phyloP scores from a whole-genome alignment of 2,797 vertebrate species.

The Decapterus maruadsi region DNA sequence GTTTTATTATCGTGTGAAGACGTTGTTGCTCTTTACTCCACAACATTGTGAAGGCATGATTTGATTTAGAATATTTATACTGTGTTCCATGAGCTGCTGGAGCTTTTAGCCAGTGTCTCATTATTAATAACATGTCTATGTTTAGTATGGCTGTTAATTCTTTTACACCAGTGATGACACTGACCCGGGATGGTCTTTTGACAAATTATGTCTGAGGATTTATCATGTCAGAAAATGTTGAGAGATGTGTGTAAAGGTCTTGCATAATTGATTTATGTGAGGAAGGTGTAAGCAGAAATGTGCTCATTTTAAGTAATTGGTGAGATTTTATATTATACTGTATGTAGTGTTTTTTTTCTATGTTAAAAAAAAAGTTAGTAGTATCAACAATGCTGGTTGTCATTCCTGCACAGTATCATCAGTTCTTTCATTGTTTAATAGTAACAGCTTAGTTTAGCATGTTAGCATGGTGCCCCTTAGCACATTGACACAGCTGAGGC shows the following conservation, averaged over 20 bases:
- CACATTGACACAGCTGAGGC: neutral
- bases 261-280: neutral
- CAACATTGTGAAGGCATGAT: conserved; percentile 25
- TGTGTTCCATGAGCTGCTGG: neutral
- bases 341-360: too few relatives aligned
- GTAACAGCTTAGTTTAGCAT: neutral
- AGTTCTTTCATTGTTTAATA: neutral
- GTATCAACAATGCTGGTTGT: too few relatives aligned
- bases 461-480: too few relatives aligned
- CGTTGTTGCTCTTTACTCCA: neutral
- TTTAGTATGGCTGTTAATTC: neutral
- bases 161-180: neutral
- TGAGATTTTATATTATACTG: too few relatives aligned
- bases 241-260: neutral
- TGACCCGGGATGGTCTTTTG: neutral
- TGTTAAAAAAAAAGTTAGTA: too few relatives aligned
- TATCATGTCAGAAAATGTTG: neutral
- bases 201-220: neutral
- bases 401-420: too few relatives aligned
- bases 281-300: too few relatives aligned
- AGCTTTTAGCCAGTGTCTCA: neutral
- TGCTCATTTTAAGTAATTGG: too few relatives aligned
- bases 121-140: neutral
- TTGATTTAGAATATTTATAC: conserved; percentile 10
- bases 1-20: conserved; percentile 11